Percentiles rank a stretch among this genome's conserved stretches.
Conservation (phyloP, 2,797 vertebrate genomes). For the Hydrocynus forskahlii region DNA sequence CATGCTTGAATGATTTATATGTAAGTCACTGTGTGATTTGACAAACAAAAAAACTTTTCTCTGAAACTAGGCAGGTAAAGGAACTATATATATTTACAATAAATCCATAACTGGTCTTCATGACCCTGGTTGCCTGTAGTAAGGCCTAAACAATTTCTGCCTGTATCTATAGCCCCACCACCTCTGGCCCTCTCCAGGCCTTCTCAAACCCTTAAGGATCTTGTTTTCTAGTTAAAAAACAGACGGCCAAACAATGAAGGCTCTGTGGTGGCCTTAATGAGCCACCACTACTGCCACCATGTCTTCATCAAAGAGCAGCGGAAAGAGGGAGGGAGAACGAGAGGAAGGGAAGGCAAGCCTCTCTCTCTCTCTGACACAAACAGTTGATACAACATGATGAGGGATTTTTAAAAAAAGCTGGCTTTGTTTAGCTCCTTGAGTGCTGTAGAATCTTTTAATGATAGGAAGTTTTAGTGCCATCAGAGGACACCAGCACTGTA, state of each 20-base stretch:
- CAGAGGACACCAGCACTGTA: slow-evolving; percentile 71
- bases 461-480: slow-evolving; percentile 77
- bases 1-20: too few relatives aligned
- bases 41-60: too few relatives aligned
- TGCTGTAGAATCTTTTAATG: slow-evolving; percentile 71
- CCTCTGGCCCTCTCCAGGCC: not conserved
- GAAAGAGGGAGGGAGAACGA: slow-evolving; percentile 17
- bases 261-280: slow-evolving; percentile 64
- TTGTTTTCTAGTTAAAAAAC: slow-evolving; percentile 70
- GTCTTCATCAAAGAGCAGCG: slow-evolving; percentile 70
- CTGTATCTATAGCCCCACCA: not conserved
- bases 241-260: slow-evolving; percentile 66
- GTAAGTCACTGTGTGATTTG: too few relatives aligned
- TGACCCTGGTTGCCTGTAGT: not conserved
- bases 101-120: not conserved
- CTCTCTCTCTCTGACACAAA: slow-evolving; percentile 65
- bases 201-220: slow-evolving; percentile 61
- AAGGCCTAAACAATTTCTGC: not conserved
- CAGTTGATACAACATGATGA: slow-evolving; percentile 75
- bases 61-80: too few relatives aligned
- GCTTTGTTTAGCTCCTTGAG: slow-evolving; percentile 69
- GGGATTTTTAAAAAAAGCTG: slow-evolving; percentile 64
- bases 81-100: not conserved
- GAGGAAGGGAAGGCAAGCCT: slow-evolving; percentile 9
- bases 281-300: slow-evolving; percentile 43